Base-by-base conservation (phyloP, 2,113 vertebrate genomes). In the Sinocyclocheilus anshuiensis region DNA sequence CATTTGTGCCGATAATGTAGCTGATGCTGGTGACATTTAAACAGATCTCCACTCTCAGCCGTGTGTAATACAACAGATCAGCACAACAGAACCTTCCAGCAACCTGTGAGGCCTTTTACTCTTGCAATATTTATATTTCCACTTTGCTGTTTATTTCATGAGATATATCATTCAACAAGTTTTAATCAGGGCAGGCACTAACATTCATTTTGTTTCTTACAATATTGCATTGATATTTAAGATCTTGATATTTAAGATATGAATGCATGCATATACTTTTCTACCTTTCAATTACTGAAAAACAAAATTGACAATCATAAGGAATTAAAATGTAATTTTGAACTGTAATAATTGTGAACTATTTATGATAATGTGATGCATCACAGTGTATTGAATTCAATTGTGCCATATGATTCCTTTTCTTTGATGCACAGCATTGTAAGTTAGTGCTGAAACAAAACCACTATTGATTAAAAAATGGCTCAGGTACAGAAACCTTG, bases 1-100 rank as follows among this genome's bases (percentile, higher is more conserved):
- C 67, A 39, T 85, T 78, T 85, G 75, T n/a, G 29, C 16, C 53
- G 75, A 77, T 77, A 55, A 55, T 39, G 63, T 50, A 50, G 10
- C 36, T 48, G 48, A 67, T 78, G 45, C 59, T 36, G 74, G 72
- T 33, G 39, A 65, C 29, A 26, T 45, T 61, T 33, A 26, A 76
- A 57, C 39, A 84, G 4, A 74, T 74, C 22, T 74, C 39, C 71
- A 39, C 39, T 45, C 39, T 45, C 39, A 12, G 71, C 71, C 11
- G 2, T n/a, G 36, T 74, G 11, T 45, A 74, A 74, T 45, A 45
- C 36, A 15, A 24, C 20, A 74, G 71, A 74, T 11, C 36, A 22
- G 71, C 71, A 12, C 71, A 12, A 74, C 36, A 74, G 71, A 45
- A 74, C 10, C 71, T 74, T 74, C 22, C 10, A 45, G 22, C 20